Conservation (phyloP, 2,797 vertebrate species). For the Rachycentron canadum region DNA sequence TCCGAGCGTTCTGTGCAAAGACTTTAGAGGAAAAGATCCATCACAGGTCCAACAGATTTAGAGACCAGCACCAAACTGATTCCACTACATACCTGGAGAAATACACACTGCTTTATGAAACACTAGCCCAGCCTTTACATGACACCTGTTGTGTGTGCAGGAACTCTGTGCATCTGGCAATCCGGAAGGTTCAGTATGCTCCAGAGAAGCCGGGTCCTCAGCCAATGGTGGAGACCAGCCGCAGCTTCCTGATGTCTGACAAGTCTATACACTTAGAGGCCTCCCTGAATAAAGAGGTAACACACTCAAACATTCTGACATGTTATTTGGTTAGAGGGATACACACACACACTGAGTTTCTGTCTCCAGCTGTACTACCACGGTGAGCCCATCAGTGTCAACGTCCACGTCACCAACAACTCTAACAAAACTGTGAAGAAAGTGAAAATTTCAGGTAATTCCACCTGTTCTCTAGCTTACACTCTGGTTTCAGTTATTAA, state of each 20-base stretch:
- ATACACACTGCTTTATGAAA: not conserved
- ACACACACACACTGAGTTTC: not conserved
- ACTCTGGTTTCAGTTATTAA: too few relatives aligned
- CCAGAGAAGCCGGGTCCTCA: slow-evolving; percentile 92
- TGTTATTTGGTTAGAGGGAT: not conserved
- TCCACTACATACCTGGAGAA: not conserved
- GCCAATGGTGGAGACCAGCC: slow-evolving; percentile 92
- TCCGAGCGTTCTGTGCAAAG: slow-evolving; percentile 83
- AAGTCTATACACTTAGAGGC: slow-evolving; percentile 92
- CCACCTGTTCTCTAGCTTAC: not conserved
- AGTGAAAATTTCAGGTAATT: slow-evolving; percentile 89
- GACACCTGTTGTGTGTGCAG: slow-evolving; percentile 67
- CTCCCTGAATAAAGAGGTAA: slow-evolving; percentile 94
- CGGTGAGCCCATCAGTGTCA: slow-evolving; percentile 89
- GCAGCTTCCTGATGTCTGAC: slow-evolving; percentile 96
- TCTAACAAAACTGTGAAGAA: slow-evolving; percentile 91
- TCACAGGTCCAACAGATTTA: slow-evolving; percentile 76
- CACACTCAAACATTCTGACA: not conserved
- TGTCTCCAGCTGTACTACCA: slow-evolving; percentile 86
- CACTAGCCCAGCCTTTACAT: too few relatives aligned
- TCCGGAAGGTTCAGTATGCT: slow-evolving; percentile 94
- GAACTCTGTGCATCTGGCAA: slow-evolving; percentile 92
- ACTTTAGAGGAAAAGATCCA: slow-evolving; percentile 84
- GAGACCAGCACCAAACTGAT: not conserved
- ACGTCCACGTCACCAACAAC: slow-evolving; percentile 91